Evolutionary conservation across 2,113 vertebrate genomes (phyloP).

Genomic region (Gulo gulo): DNA sequence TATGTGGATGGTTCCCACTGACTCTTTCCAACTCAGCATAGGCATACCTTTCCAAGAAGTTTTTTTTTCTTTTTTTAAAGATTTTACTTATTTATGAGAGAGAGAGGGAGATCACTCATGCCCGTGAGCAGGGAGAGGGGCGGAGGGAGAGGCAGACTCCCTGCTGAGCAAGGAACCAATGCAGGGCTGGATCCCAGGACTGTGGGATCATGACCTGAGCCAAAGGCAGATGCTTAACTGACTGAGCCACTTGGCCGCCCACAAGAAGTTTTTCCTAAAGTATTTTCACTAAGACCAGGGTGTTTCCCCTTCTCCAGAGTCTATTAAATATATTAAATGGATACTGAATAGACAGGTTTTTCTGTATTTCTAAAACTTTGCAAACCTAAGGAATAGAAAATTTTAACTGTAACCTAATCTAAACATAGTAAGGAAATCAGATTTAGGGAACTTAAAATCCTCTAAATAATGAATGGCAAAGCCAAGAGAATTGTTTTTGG

Average conservation of each 20-base stretch:
- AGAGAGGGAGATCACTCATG: no score
- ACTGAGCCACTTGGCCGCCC: no score
- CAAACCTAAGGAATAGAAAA: not conserved
- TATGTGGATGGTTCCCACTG: not conserved
- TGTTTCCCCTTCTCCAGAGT: not conserved
- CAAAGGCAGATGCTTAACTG: no score
- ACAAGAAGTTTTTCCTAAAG: not conserved
- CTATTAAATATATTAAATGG: not conserved
- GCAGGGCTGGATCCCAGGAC: no score
- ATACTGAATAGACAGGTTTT: not conserved
- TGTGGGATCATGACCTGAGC: no score
- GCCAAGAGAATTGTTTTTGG: not conserved
- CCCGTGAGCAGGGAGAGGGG: no score
- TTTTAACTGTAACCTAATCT: conserved; percentile 19
- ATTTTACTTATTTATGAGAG: no score
- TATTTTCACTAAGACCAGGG: not conserved
- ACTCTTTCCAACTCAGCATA: not conserved
- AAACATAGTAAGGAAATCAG: conserved; percentile 28
- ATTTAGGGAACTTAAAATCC: conserved; percentile 2
- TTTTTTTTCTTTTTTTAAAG: not conserved
- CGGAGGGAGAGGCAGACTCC: no score
- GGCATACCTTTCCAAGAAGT: not conserved
- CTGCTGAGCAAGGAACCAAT: no score
- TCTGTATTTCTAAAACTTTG: not conserved
- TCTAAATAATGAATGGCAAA: conserved; percentile 16